A percentile compares a stretch with the other conserved stretches of the same genome.
phyloP scores from a whole-genome alignment of 2,797 vertebrate genomes.

The Hyperoplus lanceolatus region DNA sequence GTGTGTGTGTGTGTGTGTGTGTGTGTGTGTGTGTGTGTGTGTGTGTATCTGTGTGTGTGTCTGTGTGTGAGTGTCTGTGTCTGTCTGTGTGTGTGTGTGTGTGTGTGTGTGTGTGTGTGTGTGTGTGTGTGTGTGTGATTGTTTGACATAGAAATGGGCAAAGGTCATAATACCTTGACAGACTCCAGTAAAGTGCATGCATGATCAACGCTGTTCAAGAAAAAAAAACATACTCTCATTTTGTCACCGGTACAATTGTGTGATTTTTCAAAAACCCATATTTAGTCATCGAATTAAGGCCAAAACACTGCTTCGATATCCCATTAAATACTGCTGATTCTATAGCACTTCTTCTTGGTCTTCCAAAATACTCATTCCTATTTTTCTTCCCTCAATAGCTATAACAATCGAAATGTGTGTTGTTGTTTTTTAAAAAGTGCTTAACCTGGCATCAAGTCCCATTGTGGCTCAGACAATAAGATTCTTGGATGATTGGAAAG shows the following conservation, averaged over 20 bases:
- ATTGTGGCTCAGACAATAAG: constrained; percentile 86
- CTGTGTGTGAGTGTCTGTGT: no score
- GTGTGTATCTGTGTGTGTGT: no score
- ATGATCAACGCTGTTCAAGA: constrained; percentile 71
- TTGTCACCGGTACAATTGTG: constrained; percentile 31
- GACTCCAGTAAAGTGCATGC: constrained; percentile 83
- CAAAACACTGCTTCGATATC: constrained; percentile 47
- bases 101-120: no score
- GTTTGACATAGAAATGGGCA: no score
- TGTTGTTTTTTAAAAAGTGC: constrained; percentile 37
- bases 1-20: no score
- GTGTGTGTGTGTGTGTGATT: no score
- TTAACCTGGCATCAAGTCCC: constrained; percentile 81
- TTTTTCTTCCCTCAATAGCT: constrained; percentile 64
- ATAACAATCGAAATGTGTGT: constrained; percentile 72
- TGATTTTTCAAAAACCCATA: constrained; percentile 18
- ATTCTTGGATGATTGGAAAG: constrained; percentile 73
- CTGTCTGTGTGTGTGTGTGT: no score
- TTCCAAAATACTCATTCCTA: constrained; percentile 83
- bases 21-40: no score
- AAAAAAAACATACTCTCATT: constrained; percentile 56
- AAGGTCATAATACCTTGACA: constrained; percentile 61
- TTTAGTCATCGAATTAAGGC: constrained; percentile 56
- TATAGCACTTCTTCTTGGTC: no score
- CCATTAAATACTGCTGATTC: constrained; percentile 70